These are phyloP conservation scores for Sterrhoptilus dennistouni DNA, from an alignment of 2,113 vertebrate species.

Conservation along the genomic window DNA sequence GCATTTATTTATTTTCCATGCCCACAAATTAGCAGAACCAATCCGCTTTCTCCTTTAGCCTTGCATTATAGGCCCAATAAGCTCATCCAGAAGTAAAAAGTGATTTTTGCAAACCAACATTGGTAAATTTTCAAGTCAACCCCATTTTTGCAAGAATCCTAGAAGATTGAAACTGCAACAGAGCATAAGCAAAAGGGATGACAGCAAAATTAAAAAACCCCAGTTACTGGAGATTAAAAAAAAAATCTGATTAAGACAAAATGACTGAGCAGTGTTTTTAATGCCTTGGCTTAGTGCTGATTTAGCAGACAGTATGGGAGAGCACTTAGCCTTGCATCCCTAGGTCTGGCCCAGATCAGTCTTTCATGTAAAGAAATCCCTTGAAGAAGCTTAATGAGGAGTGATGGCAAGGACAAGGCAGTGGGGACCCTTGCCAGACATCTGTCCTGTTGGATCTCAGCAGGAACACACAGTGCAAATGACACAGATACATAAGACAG, in stretches of 20 bases:
- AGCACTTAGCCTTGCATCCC: not conserved
- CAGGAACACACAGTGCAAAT: not conserved
- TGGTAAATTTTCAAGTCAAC: not conserved
- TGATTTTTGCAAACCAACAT: not conserved
- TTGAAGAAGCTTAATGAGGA: not conserved
- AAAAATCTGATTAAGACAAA: not conserved
- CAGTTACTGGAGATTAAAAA: not conserved
- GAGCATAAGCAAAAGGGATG: not conserved
- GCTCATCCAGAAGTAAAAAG: not conserved
- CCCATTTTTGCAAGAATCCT: not conserved
- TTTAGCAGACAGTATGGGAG: not conserved
- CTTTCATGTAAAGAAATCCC: not conserved
- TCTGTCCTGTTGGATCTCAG: not conserved
- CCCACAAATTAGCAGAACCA: not conserved
- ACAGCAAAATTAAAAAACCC: not conserved
- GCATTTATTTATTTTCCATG: not conserved
- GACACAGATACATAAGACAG: rapidly evolving
- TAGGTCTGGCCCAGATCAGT: not conserved
- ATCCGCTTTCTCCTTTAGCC: not conserved
- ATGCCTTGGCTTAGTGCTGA: not conserved
- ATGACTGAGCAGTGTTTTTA: not conserved
- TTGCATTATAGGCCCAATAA: not conserved
- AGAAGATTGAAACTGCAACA: not conserved
- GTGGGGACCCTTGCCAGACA: not conserved
- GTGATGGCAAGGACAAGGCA: not conserved